Conservation (phyloP, 1,140 invertebrate genomes). For the Hyposmocoma kahamanoa region DNA sequence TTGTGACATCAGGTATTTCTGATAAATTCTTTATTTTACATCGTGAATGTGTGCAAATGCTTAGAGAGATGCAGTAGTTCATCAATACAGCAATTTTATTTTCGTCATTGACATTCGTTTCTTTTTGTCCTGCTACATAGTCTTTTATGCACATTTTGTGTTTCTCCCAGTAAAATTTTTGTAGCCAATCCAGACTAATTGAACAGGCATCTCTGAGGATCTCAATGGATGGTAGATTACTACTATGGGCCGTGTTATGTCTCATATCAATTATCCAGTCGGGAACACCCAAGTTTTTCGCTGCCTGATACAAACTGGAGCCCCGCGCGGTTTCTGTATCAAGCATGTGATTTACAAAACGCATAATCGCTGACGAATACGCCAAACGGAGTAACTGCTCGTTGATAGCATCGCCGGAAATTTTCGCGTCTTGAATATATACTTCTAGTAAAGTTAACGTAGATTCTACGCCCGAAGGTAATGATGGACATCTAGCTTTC, state of each 20-base stretch:
- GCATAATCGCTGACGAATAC: constrained; percentile 77
- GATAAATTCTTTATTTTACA: constrained; percentile 48
- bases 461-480: constrained; percentile 80
- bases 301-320: constrained; percentile 74
- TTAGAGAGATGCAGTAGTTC: constrained; percentile 51
- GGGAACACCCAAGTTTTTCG: constrained; percentile 75
- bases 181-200: constrained; percentile 76
- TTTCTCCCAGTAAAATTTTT: constrained; percentile 70
- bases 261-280: constrained; percentile 80
- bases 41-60: constrained; percentile 46
- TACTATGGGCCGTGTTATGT: constrained; percentile 78
- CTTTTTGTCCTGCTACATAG: constrained; percentile 27
- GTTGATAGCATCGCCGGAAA: constrained; percentile 15
- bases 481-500: constrained; percentile 77
- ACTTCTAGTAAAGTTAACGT: constrained; percentile 79
- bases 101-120: constrained; percentile 21
- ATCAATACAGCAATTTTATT: constrained; percentile 40
- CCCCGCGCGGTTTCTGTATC: constrained; percentile 70
- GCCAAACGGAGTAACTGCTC: constrained; percentile 74
- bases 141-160: constrained; percentile 45
- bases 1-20: constrained; percentile 44
- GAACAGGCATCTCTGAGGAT: constrained; percentile 73
- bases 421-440: constrained; percentile 39
- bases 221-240: constrained; percentile 74
- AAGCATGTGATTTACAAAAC: constrained; percentile 77